Evolutionary conservation across 2,113 vertebrate genomes (phyloP).

Genomic region (Chiloscyllium plagiosum): DNA sequence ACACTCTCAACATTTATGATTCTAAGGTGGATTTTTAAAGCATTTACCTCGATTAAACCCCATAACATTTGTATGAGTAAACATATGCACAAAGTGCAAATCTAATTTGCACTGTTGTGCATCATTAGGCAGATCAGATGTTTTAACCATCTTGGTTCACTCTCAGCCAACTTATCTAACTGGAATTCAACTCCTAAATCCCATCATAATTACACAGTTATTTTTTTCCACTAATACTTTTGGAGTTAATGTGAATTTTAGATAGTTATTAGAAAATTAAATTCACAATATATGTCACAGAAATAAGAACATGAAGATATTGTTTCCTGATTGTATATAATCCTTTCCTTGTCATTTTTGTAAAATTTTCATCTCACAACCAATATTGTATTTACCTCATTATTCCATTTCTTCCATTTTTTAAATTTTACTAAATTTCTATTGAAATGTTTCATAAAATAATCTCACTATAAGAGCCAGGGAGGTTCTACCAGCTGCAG

Average conservation of each 20-base stretch:
- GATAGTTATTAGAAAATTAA: not conserved
- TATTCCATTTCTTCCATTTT: not conserved
- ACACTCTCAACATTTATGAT: no score
- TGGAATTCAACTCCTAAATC: not conserved
- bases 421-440: not conserved
- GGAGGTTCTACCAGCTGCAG: not conserved
- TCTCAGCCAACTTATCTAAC: not conserved
- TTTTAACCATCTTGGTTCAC: not conserved
- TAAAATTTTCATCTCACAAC: constrained; percentile 20
- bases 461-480: not conserved
- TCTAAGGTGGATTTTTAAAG: not conserved
- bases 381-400: not conserved
- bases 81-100: not conserved
- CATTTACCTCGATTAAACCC: not conserved
- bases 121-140: not conserved
- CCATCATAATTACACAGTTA: not conserved
- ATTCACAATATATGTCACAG: not conserved
- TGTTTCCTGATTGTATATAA: not conserved
- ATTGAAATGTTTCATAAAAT: constrained; percentile 2
- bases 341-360: not conserved
- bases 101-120: not conserved
- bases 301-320: not conserved
- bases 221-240: not conserved
- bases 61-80: no score
- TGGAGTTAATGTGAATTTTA: not conserved